Percentiles rank a stretch among this genome's conserved stretches.
Evolutionary conservation across 2,113 vertebrate species (phyloP).

Genomic region (Podocnemis expansa): DNA sequence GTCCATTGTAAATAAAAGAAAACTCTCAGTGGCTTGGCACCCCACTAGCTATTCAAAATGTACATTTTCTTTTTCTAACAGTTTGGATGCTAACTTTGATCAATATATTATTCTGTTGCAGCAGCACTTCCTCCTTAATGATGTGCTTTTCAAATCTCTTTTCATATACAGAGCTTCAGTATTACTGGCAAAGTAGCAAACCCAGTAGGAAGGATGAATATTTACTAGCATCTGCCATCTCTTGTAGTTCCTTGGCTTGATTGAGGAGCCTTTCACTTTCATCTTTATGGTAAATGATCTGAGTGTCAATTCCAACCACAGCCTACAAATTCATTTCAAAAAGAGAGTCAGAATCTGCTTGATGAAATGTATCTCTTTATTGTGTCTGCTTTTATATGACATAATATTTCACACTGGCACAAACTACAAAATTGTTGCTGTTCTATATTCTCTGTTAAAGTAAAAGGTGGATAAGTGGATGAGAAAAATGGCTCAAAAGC

Average conservation of each 20-base stretch:
- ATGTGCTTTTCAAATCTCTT: constrained; percentile 28
- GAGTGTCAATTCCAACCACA: constrained; percentile 82
- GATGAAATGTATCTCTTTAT: neutral
- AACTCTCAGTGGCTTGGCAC: neutral
- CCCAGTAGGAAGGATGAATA: constrained; percentile 35
- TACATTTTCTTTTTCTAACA: neutral
- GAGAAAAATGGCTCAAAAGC: neutral
- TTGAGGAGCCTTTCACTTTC: constrained; percentile 83
- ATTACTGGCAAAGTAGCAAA: neutral
- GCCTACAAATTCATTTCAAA: constrained; percentile 78
- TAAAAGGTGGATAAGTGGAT: neutral
- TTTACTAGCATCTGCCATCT: constrained; percentile 79
- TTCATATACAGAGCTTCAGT: neutral
- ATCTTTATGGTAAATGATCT: constrained; percentile 83
- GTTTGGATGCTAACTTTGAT: neutral
- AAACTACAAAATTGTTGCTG: neutral
- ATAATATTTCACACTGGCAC: neutral
- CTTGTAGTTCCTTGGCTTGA: constrained; percentile 79
- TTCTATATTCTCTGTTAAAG: constrained; percentile 24
- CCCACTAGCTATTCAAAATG: neutral
- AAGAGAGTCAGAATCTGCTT: constrained; percentile 27
- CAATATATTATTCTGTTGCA: neutral
- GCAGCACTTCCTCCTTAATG: constrained; percentile 30
- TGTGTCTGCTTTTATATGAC: neutral
- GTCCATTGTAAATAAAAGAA: neutral